Conservation (phyloP, 2,888 invertebrate genomes). For the Proisotoma minuta region DNA sequence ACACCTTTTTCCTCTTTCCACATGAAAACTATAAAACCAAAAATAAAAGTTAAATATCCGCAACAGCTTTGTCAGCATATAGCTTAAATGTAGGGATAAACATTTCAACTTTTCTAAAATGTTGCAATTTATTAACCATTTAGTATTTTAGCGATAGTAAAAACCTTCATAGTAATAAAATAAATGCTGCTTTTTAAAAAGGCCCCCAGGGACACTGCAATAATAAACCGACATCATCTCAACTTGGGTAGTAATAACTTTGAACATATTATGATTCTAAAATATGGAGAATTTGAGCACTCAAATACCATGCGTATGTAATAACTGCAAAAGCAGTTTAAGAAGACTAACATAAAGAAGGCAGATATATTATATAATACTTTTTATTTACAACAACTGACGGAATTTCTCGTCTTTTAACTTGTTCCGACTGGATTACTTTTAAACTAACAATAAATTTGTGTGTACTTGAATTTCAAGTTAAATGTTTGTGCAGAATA, state of each 20-base stretch:
- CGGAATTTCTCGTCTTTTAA: too few relatives aligned
- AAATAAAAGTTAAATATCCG: too few relatives aligned
- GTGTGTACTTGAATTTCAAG: too few relatives aligned
- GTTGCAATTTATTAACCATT: neutral
- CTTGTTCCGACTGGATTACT: too few relatives aligned
- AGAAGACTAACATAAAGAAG: conserved; percentile 1
- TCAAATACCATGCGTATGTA: too few relatives aligned
- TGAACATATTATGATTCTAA: neutral
- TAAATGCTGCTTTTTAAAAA: neutral
- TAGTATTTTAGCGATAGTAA: conserved; percentile 1
- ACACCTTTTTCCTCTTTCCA: too few relatives aligned
- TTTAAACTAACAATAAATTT: conserved; percentile 2
- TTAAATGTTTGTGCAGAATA: too few relatives aligned
- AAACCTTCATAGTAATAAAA: neutral
- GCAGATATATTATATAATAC: neutral
- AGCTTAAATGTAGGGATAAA: neutral
- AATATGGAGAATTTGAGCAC: neutral
- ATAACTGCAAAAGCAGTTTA: too few relatives aligned
- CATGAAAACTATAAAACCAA: too few relatives aligned
- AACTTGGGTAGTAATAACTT: neutral
- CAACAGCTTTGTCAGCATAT: too few relatives aligned
- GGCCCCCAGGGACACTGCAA: neutral
- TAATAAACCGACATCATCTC: neutral
- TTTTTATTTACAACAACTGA: too few relatives aligned
- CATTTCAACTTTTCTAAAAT: neutral